phyloP scores from a whole-genome alignment of 2,888 invertebrate genomes.

The Tipula helvola region DNA sequence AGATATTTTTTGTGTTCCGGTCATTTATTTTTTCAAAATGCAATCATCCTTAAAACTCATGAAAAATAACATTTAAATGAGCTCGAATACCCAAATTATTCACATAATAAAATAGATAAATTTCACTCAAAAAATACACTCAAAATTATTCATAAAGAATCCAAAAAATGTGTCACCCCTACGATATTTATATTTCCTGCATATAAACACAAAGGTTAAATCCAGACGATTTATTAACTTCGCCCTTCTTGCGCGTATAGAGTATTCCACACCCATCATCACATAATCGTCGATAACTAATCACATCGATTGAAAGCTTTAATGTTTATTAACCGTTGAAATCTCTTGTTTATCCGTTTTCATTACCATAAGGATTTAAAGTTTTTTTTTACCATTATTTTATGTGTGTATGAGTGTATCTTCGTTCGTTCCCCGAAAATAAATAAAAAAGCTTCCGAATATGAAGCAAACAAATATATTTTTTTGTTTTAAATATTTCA shows the following conservation, averaged over 20 bases:
- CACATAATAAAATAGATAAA: too few species aligned
- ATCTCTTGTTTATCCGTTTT: not conserved
- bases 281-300: not conserved
- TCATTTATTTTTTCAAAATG: too few species aligned
- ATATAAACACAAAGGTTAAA: not conserved
- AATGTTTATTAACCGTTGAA: not conserved
- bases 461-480: not conserved
- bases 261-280: not conserved
- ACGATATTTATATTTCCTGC: too few species aligned
- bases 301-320: not conserved
- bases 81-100: too few species aligned
- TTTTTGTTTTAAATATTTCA: not conserved
- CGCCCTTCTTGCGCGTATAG: not conserved
- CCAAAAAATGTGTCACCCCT: too few species aligned
- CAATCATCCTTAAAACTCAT: too few species aligned
- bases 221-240: not conserved
- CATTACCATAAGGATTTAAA: not conserved
- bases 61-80: too few species aligned
- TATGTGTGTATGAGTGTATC: too few species aligned
- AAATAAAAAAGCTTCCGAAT: not conserved
- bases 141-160: too few species aligned
- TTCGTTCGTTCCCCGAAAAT: not conserved
- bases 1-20: too few species aligned
- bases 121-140: too few species aligned
- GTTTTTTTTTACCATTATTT: not conserved